phyloP scores from a whole-genome alignment of 1,140 invertebrate genomes.

The Drosophila pectinifera region DNA sequence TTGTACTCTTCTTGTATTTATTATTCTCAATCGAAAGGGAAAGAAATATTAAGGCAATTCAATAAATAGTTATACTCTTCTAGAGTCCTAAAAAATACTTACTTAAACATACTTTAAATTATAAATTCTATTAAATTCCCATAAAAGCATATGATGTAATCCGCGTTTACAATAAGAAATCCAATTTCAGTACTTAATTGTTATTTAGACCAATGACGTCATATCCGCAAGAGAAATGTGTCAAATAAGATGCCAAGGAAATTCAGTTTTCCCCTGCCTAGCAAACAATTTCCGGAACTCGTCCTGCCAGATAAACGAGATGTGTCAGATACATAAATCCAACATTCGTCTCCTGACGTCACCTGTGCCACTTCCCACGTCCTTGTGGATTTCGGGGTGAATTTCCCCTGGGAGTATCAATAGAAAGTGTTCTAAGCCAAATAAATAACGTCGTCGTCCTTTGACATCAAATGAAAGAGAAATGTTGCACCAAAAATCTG shows the following conservation, averaged over 20 bases:
- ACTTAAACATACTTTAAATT: too few relatives aligned
- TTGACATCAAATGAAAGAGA: neutral
- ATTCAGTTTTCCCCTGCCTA: constrained; percentile 9
- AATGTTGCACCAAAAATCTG: neutral
- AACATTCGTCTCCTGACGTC: constrained; percentile 12
- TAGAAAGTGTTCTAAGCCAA: neutral
- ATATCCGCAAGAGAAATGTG: constrained; percentile 19
- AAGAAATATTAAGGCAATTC: too few relatives aligned
- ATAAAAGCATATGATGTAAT: too few relatives aligned
- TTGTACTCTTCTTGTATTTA: neutral
- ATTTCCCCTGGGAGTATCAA: constrained; percentile 17
- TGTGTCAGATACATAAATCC: constrained; percentile 37
- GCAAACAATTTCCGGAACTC: constrained; percentile 39
- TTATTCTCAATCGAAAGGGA: neutral
- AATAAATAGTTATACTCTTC: too few relatives aligned
- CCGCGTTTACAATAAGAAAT: neutral
- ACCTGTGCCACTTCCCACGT: constrained; percentile 37
- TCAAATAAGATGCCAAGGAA: constrained; percentile 31
- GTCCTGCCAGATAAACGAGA: constrained; percentile 20
- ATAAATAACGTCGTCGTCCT: neutral
- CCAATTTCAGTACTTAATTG: constrained; percentile 2
- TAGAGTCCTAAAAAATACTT: too few relatives aligned
- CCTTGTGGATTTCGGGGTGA: constrained; percentile 2
- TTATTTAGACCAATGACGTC: neutral
- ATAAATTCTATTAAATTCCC: too few relatives aligned